These are phyloP conservation scores for Labrus mixtus DNA, from an alignment of 2,113 vertebrate genomes.

Conservation along the genomic window DNA sequence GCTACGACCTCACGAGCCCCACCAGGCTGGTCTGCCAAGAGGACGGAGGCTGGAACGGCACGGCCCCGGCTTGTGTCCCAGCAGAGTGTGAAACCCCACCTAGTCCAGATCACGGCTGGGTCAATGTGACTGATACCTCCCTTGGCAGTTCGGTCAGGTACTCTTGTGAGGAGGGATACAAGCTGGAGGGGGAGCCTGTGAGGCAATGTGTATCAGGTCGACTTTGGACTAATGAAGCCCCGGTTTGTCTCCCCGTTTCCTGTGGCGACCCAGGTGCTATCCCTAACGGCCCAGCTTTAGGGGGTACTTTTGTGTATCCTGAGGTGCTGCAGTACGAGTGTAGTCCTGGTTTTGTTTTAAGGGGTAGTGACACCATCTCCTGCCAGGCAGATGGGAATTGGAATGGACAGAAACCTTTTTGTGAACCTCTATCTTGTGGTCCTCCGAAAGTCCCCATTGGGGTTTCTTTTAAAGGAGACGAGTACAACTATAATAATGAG, in stretches of 20 bases:
- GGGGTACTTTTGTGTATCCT: slow-evolving; percentile 82
- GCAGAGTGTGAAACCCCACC: slow-evolving; percentile 87
- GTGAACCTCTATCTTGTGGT: slow-evolving; percentile 88
- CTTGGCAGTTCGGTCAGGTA: slow-evolving; percentile 86
- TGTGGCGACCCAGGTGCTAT: slow-evolving; percentile 85
- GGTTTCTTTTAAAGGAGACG: slow-evolving; percentile 83
- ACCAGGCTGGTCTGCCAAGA: slow-evolving; percentile 89
- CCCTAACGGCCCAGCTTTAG: slow-evolving; percentile 83
- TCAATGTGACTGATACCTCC: slow-evolving; percentile 87
- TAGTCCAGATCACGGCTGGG: slow-evolving; percentile 86
- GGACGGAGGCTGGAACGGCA: slow-evolving; percentile 95
- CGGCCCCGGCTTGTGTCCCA: slow-evolving; percentile 88
- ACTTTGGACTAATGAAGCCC: slow-evolving; percentile 88
- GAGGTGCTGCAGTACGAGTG: slow-evolving; percentile 88
- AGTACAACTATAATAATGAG: slow-evolving; percentile 84
- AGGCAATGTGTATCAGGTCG: slow-evolving; percentile 88
- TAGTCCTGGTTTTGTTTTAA: slow-evolving; percentile 87
- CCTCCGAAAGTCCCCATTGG: slow-evolving; percentile 82
- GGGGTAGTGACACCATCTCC: slow-evolving; percentile 82
- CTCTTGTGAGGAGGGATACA: slow-evolving; percentile 88
- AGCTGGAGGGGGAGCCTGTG: slow-evolving; percentile 85
- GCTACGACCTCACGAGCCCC: slow-evolving; percentile 88
- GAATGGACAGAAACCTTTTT: slow-evolving; percentile 87
- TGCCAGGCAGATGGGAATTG: slow-evolving; percentile 89
- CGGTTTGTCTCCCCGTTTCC: slow-evolving; percentile 82